Base-by-base conservation (phyloP, 2,113 vertebrate species). In the Rhinopithecus roxellana region DNA sequence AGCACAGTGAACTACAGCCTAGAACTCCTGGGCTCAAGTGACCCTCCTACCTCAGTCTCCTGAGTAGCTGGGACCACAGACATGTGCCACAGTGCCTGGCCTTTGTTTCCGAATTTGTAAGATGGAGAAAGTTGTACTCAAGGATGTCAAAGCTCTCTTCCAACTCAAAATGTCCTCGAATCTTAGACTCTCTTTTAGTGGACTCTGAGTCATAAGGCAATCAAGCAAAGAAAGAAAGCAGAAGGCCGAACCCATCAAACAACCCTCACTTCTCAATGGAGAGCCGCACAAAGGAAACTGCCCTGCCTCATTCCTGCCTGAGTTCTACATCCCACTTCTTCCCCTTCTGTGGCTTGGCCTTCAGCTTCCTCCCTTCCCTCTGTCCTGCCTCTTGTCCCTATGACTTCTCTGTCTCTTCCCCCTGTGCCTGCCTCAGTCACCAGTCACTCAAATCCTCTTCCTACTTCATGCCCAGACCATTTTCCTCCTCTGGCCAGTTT, bases 151-250 rank as follows among this genome's bases (percentile, higher is more conserved):
- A 77, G 67, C 5, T 75, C 40, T 18, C 48, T 59, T 93, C 57
- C 48, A 82, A 87, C 23, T 70, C 50, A 70, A 83, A 90, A 72
- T 30, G 38, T 20, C 40, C 11, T 59, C 72, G 94, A 91, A 95
- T 72, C 38, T 78, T 72, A 30, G 14, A 72, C 59, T 55, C 35
- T 64, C 20, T 52, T 61, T 43, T 81, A 75, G 23, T 43, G 50
- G 87, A 78, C 82, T 90, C 67, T 17, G 69, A 95, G 69, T 93
- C 82, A 95, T 40, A 91, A 95, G 83, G 87, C 81, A 87, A 64
- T 61, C 25, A 55, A 87, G 50, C 82, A 83, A 52, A 91, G 69
- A 93, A 59, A 61, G 86, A 87, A 93, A 64, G 14, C 69, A 23
- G 91, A 91, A 78, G 69, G 10, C 67, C 22, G 59, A 78, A 30